Base-by-base conservation (phyloP, 2,113 vertebrate genomes). In the Chaenocephalus aceratus region DNA sequence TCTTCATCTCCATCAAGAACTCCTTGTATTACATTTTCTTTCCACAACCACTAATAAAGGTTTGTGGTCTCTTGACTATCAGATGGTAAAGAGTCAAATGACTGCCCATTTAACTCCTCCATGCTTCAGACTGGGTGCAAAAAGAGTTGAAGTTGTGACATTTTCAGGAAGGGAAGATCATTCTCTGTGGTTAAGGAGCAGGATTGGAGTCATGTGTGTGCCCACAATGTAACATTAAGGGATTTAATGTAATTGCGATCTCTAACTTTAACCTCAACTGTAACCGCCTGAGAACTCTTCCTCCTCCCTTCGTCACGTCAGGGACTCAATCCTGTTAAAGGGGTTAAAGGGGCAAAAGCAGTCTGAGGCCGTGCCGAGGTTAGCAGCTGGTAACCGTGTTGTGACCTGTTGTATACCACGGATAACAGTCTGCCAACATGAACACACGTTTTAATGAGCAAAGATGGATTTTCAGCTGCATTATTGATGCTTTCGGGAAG, bases 311-410 rank as follows among this genome's bases (percentile, higher is more conserved):
- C 11, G 44, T 57, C 34, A 10, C 1, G 5, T 41, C 75, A 21
- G 5, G 1, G 48, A 46, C 6, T 45, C 21, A 10, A 18, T 41
- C 57, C 54, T 36, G 46, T 70, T 60, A 72, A 21, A 21, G 21
- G 21, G 21, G 16, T 41, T 49, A 3, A 72, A 0, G 2, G 1
- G 18, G 44, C 30, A 36, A 26, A 63, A 23, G 21, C 26, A 14
- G 46, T 18, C 2, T 56, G 49, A 54, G 34, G 26, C 45, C 18
- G 16, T 53, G 64, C 56, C 68, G 64, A 83, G 73, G 53, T 59
- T 23, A 80, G 57, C 52, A 15, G 45, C 4, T 0, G 0, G 54
- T 81, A 68, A 53, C 77, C 72, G 76, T 62, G 36, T 6, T 75
- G 79, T 7, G 59, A 86, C 41, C 3, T 1, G 12, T 41, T 23